Conservation (phyloP, 2,888 invertebrate species). For the Drosophila planitibia region DNA sequence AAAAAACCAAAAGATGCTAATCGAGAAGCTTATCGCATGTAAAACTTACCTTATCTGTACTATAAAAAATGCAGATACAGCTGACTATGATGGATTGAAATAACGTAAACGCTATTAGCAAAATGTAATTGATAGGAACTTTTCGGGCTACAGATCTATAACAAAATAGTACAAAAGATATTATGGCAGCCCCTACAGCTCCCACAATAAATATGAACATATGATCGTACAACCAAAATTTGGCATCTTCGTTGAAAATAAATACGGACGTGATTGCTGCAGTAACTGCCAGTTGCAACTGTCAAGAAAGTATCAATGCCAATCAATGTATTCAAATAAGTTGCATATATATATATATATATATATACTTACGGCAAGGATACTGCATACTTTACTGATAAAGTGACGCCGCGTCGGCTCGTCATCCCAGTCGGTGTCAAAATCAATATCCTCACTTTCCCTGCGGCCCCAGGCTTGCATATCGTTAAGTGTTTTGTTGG, state of each 20-base stretch:
- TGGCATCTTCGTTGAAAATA: background rate
- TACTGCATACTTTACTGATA: constrained; percentile 36
- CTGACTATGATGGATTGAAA: constrained; percentile 8
- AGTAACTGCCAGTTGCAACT: constrained; percentile 35
- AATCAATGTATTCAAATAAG: too few relatives aligned
- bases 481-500: fast-evolving
- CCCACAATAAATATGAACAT: constrained; percentile 1
- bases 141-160: constrained; percentile 10
- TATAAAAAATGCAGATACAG: fast-evolving
- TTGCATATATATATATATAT: background rate
- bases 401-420: constrained; percentile 16
- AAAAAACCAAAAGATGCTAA: background rate
- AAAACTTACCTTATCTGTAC: constrained; percentile 9
- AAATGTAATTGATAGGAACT: constrained; percentile 42
- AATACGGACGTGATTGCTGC: background rate
- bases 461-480: constrained; percentile 4
- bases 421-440: constrained; percentile 20
- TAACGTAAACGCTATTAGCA: constrained; percentile 26
- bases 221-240: fast-evolving
- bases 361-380: constrained; percentile 40
- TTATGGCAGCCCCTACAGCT: fast-evolving
- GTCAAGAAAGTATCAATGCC: background rate
- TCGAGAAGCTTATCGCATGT: background rate
- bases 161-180: constrained; percentile 9
- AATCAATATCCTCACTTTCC: background rate